Percentiles rank a stretch among this genome's conserved stretches.
These are phyloP conservation scores for Dermatemys mawii DNA, from an alignment of 2,113 vertebrate species.

Conservation along the genomic window DNA sequence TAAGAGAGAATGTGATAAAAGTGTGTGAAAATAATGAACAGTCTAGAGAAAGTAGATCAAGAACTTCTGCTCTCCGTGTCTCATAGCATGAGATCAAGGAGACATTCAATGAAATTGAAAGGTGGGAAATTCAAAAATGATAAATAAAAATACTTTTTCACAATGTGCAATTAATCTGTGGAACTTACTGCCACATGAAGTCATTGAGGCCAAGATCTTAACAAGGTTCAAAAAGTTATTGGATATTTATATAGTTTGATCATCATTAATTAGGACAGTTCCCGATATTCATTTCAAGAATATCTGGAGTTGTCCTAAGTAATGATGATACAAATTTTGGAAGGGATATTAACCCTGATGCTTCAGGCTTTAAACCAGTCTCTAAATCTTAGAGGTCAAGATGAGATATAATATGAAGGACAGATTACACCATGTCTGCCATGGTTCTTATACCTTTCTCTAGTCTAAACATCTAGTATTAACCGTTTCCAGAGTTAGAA, in stretches of 20 bases:
- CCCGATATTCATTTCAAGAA: no score
- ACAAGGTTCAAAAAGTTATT: not conserved
- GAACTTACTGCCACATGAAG: not conserved
- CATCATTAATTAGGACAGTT: not conserved
- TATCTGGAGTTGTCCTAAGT: not conserved
- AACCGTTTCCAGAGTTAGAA: rapidly evolving
- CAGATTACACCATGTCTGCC: rapidly evolving
- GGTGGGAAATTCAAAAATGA: not conserved
- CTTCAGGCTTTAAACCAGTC: rapidly evolving
- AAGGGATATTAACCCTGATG: not conserved
- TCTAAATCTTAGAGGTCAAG: not conserved
- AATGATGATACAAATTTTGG: not conserved
- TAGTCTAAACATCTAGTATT: rapidly evolving
- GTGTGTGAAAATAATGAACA: not conserved
- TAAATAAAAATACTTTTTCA: not conserved
- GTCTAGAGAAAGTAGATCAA: not conserved
- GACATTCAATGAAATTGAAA: not conserved
- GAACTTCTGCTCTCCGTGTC: not conserved
- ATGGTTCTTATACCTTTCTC: not conserved
- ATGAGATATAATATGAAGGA: rapidly evolving
- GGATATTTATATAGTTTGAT: not conserved
- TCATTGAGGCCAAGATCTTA: not conserved
- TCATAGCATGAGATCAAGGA: not conserved
- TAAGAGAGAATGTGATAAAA: not conserved
- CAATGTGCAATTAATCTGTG: not conserved